Evolutionary conservation across 2,113 vertebrate species (phyloP), one percentile per base, ranked within the genome.

Genomic region (Scopus umbretta): DNA sequence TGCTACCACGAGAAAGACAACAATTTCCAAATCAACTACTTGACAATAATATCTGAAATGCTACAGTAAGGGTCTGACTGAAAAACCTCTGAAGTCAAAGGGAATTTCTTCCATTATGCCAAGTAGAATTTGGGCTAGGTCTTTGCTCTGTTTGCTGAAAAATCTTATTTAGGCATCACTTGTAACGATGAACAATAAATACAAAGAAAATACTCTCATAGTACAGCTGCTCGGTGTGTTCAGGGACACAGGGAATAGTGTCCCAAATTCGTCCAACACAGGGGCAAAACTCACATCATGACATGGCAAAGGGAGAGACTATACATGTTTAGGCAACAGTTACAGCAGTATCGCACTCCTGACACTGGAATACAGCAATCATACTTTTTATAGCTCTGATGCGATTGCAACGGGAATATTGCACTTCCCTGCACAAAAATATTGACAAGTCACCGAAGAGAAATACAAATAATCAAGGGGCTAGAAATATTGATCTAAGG

Each of bases 1-100:
- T 61, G 27, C n/a, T 87, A 67, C 40, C 27, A 45, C 36, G 42
- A 86, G 30, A 80, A 73, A 55, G 49, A 56, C 56, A 65, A 66
- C 4, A 47, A 85, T 92, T 97, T 96, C 66, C 83, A 96, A 88
- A 95, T 82, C 42, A 84, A 70, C 90, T 89, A 55, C 49, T 55
- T 78, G 59, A 68, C 61, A 81, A 68, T 9, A 52, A 36, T 65
- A 91, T 72, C 86, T 84, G 87, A 97, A 97, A 30, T 13, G 4
- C 34, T 71, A 74, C 43, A 49, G 23, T 13, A 32, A 42, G 16
- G 30, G 3, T 13, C 38, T 76, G 32, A 67, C 55, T 71, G 50
- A 42, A 59, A 94, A 65, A 2, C 2, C 43, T 61, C 61, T 56
- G 30, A 59, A 73, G 40, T 79, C 43, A 52, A 85, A 62, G n/a